Percentiles rank a stretch among this genome's conserved stretches.
phyloP scores from a whole-genome alignment of 2,888 invertebrate species.

The Sepiola atlantica region DNA sequence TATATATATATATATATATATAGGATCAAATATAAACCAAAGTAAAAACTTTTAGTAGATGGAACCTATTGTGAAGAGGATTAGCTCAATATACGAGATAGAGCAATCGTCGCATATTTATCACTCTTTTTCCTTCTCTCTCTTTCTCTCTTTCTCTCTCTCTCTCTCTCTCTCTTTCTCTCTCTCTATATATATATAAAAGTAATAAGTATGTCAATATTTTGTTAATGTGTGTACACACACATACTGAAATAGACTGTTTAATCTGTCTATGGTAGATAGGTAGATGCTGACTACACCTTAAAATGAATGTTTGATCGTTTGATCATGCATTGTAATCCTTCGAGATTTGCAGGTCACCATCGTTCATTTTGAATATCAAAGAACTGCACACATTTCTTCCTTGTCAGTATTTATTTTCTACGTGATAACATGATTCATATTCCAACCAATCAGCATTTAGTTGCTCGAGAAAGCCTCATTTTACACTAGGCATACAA shows the following conservation, averaged over 20 bases:
- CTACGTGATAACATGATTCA: background rate
- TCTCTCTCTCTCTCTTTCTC: too few relatives aligned
- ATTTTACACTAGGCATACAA: background rate
- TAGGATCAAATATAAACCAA: too few relatives aligned
- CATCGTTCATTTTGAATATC: background rate
- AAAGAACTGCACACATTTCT: background rate
- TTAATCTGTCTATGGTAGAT: background rate
- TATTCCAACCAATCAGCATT: background rate
- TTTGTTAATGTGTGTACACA: background rate
- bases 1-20: too few relatives aligned
- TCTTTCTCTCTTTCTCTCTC: too few relatives aligned
- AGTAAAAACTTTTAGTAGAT: too few relatives aligned
- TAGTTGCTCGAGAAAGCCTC: background rate
- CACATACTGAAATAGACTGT: background rate
- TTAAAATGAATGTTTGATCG: background rate
- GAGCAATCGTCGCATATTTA: too few relatives aligned
- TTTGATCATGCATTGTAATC: background rate
- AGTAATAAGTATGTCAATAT: too few relatives aligned
- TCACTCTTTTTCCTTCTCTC: too few relatives aligned
- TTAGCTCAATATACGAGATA: too few relatives aligned
- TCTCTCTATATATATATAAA: too few relatives aligned
- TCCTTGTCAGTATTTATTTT: constrained; percentile 21
- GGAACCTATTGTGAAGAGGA: too few relatives aligned
- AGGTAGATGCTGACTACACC: background rate
- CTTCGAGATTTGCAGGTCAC: background rate